Evolutionary conservation across 2,113 vertebrate genomes (phyloP).

Genomic region (Beaufortia kweichowensis): DNA sequence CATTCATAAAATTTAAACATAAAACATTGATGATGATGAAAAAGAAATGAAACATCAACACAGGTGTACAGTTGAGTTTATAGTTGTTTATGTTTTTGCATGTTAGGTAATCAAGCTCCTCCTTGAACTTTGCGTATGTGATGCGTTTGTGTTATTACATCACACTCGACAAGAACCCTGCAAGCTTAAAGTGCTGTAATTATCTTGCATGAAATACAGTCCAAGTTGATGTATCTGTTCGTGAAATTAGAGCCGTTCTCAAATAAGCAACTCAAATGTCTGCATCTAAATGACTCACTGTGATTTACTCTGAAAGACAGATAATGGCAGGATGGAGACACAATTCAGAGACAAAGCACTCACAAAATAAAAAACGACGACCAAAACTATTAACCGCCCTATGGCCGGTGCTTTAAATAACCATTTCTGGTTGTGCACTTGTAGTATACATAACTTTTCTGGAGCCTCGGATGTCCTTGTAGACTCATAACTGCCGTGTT

Average conservation of each 20-base stretch:
- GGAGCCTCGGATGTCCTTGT: constrained; percentile 46
- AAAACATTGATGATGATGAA: no score
- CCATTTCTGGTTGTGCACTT: constrained; percentile 15
- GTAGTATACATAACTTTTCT: constrained; percentile 34
- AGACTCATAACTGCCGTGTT: constrained; percentile 46
- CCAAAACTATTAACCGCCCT: constrained; percentile 18
- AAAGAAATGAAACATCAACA: no score
- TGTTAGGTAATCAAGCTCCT: background rate
- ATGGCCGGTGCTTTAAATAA: constrained; percentile 41
- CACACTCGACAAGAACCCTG: constrained; percentile 2
- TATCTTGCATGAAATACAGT: constrained; percentile 53
- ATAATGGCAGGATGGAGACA: constrained; percentile 37
- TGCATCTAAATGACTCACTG: constrained; percentile 9
- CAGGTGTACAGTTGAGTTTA: background rate
- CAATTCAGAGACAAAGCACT: constrained; percentile 24
- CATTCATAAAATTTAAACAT: no score
- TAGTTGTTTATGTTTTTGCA: background rate
- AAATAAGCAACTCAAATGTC: constrained; percentile 27
- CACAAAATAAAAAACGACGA: background rate
- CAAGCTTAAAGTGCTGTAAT: constrained; percentile 53
- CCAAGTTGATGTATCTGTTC: constrained; percentile 36
- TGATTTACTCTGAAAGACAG: constrained; percentile 27
- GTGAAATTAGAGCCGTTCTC: constrained; percentile 32
- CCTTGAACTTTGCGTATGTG: background rate
- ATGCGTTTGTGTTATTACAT: background rate